phyloP scores from a whole-genome alignment of 2,888 invertebrate species.

The Chrysolina americana region DNA sequence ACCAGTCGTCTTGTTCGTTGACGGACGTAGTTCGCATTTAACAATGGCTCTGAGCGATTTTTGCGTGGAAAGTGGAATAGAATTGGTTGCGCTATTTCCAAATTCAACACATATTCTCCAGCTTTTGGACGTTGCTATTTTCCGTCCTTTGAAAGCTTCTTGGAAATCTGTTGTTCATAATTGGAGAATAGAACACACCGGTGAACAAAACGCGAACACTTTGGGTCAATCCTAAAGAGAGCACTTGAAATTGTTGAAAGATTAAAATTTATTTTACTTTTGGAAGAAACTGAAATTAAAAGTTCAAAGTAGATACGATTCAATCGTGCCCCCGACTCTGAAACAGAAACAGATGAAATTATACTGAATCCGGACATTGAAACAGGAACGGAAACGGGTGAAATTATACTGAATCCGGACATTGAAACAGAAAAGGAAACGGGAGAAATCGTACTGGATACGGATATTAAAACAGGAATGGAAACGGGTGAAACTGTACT shows the following conservation, averaged over 20 bases:
- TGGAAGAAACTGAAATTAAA: not conserved
- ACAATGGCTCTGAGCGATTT: constrained; percentile 2
- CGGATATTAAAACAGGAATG: too few species aligned
- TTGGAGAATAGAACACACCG: constrained; percentile 6
- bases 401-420: too few species aligned
- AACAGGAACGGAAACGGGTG: too few species aligned
- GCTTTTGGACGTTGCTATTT: not conserved
- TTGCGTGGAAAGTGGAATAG: not conserved
- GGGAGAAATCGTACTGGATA: not conserved
- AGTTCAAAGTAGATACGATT: constrained; percentile 7
- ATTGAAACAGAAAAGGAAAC: too few species aligned
- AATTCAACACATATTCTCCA: constrained; percentile 4
- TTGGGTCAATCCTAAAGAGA: constrained; percentile 1
- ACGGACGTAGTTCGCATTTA: constrained; percentile 10
- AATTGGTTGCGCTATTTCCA: constrained; percentile 5
- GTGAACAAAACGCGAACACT: constrained; percentile 3
- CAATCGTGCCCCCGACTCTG: too few species aligned
- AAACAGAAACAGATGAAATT: too few species aligned
- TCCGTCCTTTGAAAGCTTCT: not conserved
- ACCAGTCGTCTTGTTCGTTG: constrained; percentile 7
- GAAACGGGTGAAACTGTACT: not conserved
- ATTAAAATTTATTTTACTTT: constrained; percentile 6
- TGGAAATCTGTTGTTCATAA: constrained; percentile 1
- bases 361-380: too few species aligned
- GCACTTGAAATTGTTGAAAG: not conserved